Percentiles rank a stretch among this genome's conserved stretches.
These are phyloP conservation scores for Rhynchophorus ferrugineus DNA, from an alignment of 1,140 invertebrate species.

Conservation along the genomic window DNA sequence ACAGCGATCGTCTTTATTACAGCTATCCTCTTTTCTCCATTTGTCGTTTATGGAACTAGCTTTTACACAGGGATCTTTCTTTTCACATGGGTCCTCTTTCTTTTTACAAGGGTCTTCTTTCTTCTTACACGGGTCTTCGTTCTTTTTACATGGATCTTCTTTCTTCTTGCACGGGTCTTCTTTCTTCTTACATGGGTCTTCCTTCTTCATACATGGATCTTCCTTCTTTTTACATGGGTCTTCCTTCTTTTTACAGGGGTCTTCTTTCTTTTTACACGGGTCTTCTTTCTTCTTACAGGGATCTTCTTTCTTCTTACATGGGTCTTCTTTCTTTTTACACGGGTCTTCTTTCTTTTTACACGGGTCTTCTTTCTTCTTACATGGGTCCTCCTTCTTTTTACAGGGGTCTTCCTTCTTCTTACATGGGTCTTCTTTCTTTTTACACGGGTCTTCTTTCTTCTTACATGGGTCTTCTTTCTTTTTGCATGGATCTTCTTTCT, in stretches of 20 bases:
- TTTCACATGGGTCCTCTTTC: constrained; percentile 14
- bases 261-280: constrained; percentile 15
- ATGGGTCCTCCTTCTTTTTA: constrained; percentile 11
- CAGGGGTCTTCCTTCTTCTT: constrained; percentile 11
- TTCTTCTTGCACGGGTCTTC: constrained; percentile 14
- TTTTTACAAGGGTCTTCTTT: background rate
- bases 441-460: constrained; percentile 12
- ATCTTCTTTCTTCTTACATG: constrained; percentile 11
- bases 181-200: constrained; percentile 9
- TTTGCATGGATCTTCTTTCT: constrained; percentile 18
- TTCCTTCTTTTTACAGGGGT: constrained; percentile 11
- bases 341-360: constrained; percentile 4
- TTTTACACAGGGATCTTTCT: constrained; percentile 8
- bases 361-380: constrained; percentile 12
- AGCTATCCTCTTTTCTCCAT: constrained; percentile 12
- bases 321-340: background rate
- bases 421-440: constrained; percentile 22
- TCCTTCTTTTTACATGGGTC: background rate
- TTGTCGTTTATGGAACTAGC: too few relatives aligned
- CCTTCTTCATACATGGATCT: constrained; percentile 1
- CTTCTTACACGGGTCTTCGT: constrained; percentile 10
- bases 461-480: constrained; percentile 9
- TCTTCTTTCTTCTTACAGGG: constrained; percentile 18
- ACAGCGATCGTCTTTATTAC: constrained; percentile 13
- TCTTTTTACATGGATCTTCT: constrained; percentile 9